Evolutionary conservation across 2,888 invertebrate species (phyloP).

Genomic region (Eristalis pertinax): DNA sequence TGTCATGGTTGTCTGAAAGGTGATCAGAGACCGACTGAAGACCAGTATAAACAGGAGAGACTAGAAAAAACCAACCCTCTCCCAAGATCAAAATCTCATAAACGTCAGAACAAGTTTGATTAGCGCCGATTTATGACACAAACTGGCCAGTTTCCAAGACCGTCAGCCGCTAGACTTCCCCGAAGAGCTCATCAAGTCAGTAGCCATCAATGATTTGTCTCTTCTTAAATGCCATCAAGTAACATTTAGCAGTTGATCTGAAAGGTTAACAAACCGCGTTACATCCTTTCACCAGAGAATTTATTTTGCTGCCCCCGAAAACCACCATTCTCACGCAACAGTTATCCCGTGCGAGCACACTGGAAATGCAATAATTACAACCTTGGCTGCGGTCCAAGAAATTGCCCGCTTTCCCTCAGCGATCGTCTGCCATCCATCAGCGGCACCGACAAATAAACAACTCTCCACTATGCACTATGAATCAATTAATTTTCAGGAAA

Average conservation of each 20-base stretch:
- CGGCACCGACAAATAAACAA: conserved; percentile 12
- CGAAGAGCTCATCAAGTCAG: not conserved
- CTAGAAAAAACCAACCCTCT: too few species aligned
- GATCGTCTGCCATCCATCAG: not conserved
- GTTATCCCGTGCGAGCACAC: not conserved
- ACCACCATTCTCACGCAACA: not conserved
- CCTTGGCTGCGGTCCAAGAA: not conserved
- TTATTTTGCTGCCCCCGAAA: not conserved
- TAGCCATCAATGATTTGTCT: not conserved
- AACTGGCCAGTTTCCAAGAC: not conserved
- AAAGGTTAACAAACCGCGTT: not conserved
- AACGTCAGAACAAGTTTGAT: not conserved
- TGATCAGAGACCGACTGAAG: too few species aligned
- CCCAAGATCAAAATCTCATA: too few species aligned
- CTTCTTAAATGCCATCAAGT: not conserved
- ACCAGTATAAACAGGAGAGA: too few species aligned
- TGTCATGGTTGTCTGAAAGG: too few species aligned
- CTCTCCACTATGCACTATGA: not conserved
- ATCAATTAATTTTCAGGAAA: conserved; percentile 6
- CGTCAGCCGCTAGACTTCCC: not conserved
- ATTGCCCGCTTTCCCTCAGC: not conserved
- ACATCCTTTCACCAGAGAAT: not conserved
- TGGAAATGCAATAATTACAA: not conserved
- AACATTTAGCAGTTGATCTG: not conserved
- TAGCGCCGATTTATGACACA: not conserved